These are phyloP conservation scores for Hypercompe scribonia DNA, from an alignment of 2,888 invertebrate genomes.

Conservation along the genomic window DNA sequence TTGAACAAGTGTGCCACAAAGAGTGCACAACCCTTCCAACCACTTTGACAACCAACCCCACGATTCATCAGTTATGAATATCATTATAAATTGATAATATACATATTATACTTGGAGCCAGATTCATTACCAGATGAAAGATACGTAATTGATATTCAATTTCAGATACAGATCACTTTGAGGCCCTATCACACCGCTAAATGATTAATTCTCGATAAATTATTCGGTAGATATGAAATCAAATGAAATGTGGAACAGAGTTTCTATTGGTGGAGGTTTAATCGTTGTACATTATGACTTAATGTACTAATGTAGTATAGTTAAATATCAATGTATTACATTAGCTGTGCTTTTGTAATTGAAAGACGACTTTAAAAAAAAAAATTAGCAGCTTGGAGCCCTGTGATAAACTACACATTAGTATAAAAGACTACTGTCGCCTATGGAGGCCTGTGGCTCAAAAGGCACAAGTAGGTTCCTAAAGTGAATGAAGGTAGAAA, in stretches of 20 bases:
- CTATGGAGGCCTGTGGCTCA: no score
- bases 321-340: background rate
- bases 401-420: background rate
- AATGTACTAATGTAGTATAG: background rate
- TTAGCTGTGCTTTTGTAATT: no score
- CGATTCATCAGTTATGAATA: constrained; percentile 68
- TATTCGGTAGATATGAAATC: constrained; percentile 24
- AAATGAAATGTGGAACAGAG: constrained; percentile 11
- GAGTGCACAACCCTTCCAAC: constrained; percentile 56
- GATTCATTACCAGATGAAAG: constrained; percentile 58
- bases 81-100: constrained; percentile 70
- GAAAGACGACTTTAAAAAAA: no score
- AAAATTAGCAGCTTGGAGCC: no score
- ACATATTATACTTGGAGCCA: constrained; percentile 40
- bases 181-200: constrained; percentile 32
- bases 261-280: background rate
- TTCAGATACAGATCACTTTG: constrained; percentile 42
- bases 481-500: no score
- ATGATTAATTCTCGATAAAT: constrained; percentile 39
- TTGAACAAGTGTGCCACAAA: constrained; percentile 43
- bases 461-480: no score
- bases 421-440: no score
- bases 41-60: constrained; percentile 51
- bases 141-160: constrained; percentile 57
- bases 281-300: background rate